These are phyloP conservation scores for Smittia sp. DNA, from an alignment of 2,888 invertebrate species.

Conservation along the genomic window DNA sequence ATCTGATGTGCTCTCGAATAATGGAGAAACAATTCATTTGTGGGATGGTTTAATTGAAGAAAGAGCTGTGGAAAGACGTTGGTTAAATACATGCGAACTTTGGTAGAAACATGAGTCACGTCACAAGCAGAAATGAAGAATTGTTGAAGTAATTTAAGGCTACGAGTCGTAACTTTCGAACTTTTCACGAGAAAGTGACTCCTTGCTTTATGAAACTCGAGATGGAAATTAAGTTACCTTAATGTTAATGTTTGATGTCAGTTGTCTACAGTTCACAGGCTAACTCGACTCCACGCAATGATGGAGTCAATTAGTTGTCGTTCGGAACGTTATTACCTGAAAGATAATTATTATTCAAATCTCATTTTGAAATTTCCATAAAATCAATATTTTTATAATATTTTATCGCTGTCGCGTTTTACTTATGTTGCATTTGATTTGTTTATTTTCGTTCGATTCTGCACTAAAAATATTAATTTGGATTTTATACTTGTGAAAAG, in stretches of 20 bases:
- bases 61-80: not conserved
- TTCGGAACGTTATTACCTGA: too few relatives aligned
- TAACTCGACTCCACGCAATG: too few relatives aligned
- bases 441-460: not conserved
- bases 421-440: not conserved
- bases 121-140: not conserved
- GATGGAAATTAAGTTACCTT: too few relatives aligned
- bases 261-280: too few relatives aligned
- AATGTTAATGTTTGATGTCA: too few relatives aligned
- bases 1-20: slow-evolving; percentile 8
- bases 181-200: too few relatives aligned
- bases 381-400: not conserved
- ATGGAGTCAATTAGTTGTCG: too few relatives aligned
- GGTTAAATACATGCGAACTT: not conserved
- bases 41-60: slow-evolving; percentile 6
- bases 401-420: not conserved
- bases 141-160: too few relatives aligned
- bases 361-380: too few relatives aligned
- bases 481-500: not conserved
- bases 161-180: too few relatives aligned
- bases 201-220: too few relatives aligned
- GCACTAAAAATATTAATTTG: not conserved
- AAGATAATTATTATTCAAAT: too few relatives aligned
- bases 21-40: slow-evolving; percentile 8
- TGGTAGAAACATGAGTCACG: not conserved